These are phyloP conservation scores for Acanthosepion esculentum DNA, from an alignment of 2,888 invertebrate species.

Conservation along the genomic window DNA sequence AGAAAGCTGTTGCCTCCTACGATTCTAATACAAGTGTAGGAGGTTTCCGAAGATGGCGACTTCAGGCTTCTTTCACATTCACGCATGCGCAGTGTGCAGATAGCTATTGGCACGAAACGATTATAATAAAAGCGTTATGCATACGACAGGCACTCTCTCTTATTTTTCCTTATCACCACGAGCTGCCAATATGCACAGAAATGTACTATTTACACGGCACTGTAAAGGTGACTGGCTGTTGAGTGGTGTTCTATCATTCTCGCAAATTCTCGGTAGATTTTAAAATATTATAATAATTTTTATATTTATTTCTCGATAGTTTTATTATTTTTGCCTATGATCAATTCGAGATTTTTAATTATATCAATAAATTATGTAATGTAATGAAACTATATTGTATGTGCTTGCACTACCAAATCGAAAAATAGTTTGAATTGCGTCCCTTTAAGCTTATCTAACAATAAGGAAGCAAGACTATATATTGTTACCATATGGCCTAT, in stretches of 20 bases:
- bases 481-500: neutral
- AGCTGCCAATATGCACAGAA: neutral
- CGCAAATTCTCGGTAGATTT: neutral
- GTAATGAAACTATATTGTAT: neutral
- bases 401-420: neutral
- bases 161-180: neutral
- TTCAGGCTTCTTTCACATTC: slow-evolving; percentile 1
- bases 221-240: neutral
- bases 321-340: neutral
- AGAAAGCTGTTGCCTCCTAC: slow-evolving; percentile 20
- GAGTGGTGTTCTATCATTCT: neutral
- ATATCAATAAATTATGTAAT: slow-evolving; percentile 4
- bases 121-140: slow-evolving; percentile 11
- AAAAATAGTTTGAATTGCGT: neutral
- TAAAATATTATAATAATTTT: neutral
- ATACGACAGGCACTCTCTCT: neutral
- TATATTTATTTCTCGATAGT: neutral
- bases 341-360: neutral
- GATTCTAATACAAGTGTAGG: neutral
- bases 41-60: slow-evolving; percentile 42
- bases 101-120: neutral
- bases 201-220: neutral
- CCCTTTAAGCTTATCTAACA: neutral
- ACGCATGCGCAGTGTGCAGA: slow-evolving; percentile 15
- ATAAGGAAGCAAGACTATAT: neutral